Evolutionary conservation across 2,888 invertebrate species (phyloP).

Genomic region (Yponomeuta evonymella): DNA sequence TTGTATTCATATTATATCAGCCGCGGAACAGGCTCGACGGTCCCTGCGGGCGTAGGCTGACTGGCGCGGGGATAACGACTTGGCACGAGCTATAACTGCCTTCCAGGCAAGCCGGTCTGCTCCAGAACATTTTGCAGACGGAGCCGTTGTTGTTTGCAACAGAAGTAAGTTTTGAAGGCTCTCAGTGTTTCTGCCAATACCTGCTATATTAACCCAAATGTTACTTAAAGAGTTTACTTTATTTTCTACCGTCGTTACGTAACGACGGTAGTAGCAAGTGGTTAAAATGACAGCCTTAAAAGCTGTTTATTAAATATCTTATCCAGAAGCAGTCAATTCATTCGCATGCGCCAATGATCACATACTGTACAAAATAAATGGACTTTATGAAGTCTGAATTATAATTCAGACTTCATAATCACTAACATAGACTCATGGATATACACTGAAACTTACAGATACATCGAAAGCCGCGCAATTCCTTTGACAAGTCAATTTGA

Average conservation of each 20-base stretch:
- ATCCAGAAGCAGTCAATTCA: too few relatives aligned
- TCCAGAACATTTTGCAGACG: not conserved
- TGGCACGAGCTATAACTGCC: conserved; percentile 15
- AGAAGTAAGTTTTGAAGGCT: not conserved
- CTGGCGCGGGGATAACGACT: conserved; percentile 12
- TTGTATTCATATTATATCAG: conserved; percentile 58
- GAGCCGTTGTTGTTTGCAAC: not conserved
- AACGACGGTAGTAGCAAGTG: too few relatives aligned
- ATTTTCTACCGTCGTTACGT: too few relatives aligned
- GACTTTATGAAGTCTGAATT: too few relatives aligned
- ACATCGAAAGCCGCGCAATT: too few relatives aligned
- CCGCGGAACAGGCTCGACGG: conserved; percentile 21
- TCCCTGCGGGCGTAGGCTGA: conserved; percentile 18
- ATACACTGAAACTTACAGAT: too few relatives aligned
- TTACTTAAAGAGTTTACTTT: too few relatives aligned
- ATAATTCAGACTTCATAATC: not conserved
- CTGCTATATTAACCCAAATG: too few relatives aligned
- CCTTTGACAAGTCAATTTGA: too few relatives aligned
- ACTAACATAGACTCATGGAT: not conserved
- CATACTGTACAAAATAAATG: not conserved
- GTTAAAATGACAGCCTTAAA: too few relatives aligned
- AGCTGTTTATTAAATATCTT: too few relatives aligned
- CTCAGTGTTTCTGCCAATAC: not conserved
- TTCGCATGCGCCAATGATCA: too few relatives aligned
- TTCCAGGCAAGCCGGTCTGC: not conserved